phyloP scores from a whole-genome alignment of 1,140 invertebrate species.

The Cherax destructor region DNA sequence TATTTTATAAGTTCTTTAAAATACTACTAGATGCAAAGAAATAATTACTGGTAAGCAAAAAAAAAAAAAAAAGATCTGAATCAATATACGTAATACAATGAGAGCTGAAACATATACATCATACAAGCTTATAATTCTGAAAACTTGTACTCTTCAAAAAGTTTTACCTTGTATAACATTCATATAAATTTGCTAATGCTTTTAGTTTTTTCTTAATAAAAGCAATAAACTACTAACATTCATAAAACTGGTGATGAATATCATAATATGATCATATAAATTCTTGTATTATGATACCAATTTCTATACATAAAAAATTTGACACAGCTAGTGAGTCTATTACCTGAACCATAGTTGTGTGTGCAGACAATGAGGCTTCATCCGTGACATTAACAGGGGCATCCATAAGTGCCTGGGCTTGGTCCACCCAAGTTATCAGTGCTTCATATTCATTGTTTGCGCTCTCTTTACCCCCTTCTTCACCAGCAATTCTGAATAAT shows the following conservation, averaged over 20 bases:
- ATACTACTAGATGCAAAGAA: too few relatives aligned
- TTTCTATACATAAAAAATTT: background rate
- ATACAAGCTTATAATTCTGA: background rate
- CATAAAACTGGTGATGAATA: too few relatives aligned
- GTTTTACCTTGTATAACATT: too few relatives aligned
- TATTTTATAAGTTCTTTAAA: too few relatives aligned
- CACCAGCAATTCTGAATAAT: slow-evolving; percentile 41
- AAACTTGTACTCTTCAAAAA: background rate
- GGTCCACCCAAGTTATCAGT: slow-evolving; percentile 72
- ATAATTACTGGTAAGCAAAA: background rate
- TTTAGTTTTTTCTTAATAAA: too few relatives aligned
- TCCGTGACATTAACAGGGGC: slow-evolving; percentile 73
- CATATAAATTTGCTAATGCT: background rate
- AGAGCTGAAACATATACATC: too few relatives aligned
- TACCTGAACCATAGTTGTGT: slow-evolving; percentile 74
- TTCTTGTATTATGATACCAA: background rate
- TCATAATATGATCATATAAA: background rate
- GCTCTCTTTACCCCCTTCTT: slow-evolving; percentile 50
- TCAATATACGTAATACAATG: too few relatives aligned
- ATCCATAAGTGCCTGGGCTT: slow-evolving; percentile 72
- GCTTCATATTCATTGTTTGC: slow-evolving; percentile 59
- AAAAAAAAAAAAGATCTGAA: background rate
- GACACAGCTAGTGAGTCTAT: background rate
- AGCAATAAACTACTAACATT: too few relatives aligned
- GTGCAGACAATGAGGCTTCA: slow-evolving; percentile 72